Percentiles rank a stretch among this genome's conserved stretches.
Evolutionary conservation across 2,797 vertebrate species (phyloP).

Genomic region (Myiotriccus ornatus): DNA sequence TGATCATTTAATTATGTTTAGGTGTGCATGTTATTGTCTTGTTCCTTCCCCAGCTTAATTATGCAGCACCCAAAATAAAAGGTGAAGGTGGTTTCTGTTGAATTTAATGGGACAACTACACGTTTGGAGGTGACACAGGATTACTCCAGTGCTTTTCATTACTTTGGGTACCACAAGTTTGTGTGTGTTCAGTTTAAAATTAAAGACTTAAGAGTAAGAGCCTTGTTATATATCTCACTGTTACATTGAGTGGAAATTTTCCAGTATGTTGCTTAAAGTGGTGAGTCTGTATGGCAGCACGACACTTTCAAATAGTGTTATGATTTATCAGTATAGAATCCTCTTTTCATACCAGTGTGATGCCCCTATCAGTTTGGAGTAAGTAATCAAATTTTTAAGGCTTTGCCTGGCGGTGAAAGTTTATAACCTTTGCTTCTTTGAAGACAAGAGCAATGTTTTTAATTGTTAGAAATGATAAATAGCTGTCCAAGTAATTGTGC

Average conservation of each 20-base stretch:
- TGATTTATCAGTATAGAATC: constrained; percentile 13
- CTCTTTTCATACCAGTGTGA: background rate
- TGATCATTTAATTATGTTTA: background rate
- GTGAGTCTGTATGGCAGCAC: background rate
- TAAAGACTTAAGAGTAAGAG: background rate
- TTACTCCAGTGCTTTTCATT: background rate
- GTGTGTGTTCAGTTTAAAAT: background rate
- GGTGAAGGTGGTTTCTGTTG: background rate
- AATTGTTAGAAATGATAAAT: constrained; percentile 58
- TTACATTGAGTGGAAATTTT: background rate
- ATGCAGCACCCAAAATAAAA: background rate
- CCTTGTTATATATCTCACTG: background rate
- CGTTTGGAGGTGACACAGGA: background rate
- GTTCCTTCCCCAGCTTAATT: background rate
- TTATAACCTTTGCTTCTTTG: background rate
- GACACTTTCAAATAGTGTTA: background rate
- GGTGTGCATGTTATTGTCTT: background rate
- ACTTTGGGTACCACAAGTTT: background rate
- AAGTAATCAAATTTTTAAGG: constrained; percentile 23
- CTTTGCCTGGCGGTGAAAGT: constrained; percentile 12
- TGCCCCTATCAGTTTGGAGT: background rate
- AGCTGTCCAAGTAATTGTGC: constrained; percentile 31
- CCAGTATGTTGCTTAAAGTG: background rate
- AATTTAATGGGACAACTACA: background rate
- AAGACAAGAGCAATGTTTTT: constrained; percentile 1